These are phyloP conservation scores for Brenthis daphne DNA, from an alignment of 2,888 invertebrate species.

Conservation along the genomic window DNA sequence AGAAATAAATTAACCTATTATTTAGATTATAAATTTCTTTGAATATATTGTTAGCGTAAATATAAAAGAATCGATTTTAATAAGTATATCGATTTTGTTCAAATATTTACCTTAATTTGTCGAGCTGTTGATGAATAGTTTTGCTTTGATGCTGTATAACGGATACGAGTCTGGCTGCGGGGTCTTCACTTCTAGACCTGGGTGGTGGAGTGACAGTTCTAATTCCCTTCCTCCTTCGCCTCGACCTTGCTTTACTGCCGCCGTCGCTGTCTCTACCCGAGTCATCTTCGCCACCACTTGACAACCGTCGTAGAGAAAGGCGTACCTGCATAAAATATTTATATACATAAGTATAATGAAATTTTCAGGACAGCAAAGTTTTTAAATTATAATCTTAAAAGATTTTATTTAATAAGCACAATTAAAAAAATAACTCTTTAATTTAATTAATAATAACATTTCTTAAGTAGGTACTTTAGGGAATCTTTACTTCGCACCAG, in stretches of 20 bases:
- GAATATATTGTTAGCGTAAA: neutral
- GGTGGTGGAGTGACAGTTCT: conserved; percentile 67
- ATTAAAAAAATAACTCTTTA: too few species aligned
- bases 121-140: conserved; percentile 75
- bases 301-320: conserved; percentile 70
- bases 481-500: too few species aligned
- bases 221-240: conserved; percentile 58
- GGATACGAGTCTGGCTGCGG: conserved; percentile 70
- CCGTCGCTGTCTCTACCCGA: conserved; percentile 77
- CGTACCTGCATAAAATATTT: conserved; percentile 58
- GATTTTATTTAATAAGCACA: too few species aligned
- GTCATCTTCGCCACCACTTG: conserved; percentile 77
- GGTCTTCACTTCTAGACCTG: conserved; percentile 62
- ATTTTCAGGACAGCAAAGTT: too few species aligned
- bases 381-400: too few species aligned
- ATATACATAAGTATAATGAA: neutral
- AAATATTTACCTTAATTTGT: conserved; percentile 66
- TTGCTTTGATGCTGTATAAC: conserved; percentile 76
- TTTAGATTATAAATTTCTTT: neutral
- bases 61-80: neutral
- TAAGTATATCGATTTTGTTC: neutral
- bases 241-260: conserved; percentile 59
- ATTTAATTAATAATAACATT: too few species aligned
- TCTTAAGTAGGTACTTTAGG: too few species aligned
- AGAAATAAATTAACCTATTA: too few species aligned